These are phyloP conservation scores for Botrylloides violaceus DNA, from an alignment of 23 tunicate genomes.

Conservation along the genomic window DNA sequence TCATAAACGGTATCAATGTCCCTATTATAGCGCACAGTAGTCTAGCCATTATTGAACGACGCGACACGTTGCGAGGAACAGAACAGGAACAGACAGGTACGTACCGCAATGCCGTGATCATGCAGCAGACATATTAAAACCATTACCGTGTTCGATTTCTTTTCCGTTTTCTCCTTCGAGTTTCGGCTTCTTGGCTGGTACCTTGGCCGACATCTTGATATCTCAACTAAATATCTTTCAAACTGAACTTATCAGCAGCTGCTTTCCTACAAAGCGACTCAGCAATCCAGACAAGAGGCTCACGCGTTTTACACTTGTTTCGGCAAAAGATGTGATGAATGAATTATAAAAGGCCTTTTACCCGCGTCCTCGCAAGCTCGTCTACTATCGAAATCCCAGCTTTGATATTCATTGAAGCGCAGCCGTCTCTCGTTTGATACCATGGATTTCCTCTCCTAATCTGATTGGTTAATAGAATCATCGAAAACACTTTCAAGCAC, in stretches of 20 bases:
- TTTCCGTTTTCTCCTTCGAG: slow-evolving; percentile 50
- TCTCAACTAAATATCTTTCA: not conserved
- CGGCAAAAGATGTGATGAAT: not conserved
- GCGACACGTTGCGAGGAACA: no score
- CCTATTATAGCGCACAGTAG: not conserved
- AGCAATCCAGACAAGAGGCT: not conserved
- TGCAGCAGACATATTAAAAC: not conserved
- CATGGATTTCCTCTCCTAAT: not conserved
- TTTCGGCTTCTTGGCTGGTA: slow-evolving; percentile 52
- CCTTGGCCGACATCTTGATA: slow-evolving; percentile 36
- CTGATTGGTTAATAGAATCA: not conserved
- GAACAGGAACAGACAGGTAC: no score
- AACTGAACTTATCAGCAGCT: not conserved
- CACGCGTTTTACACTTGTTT: not conserved
- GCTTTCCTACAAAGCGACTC: not conserved
- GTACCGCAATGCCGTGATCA: not conserved
- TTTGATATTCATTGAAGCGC: not conserved
- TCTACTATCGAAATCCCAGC: not conserved
- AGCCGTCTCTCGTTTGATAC: not conserved
- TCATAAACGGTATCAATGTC: not conserved
- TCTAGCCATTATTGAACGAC: no score
- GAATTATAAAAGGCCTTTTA: not conserved
- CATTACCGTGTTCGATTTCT: not conserved
- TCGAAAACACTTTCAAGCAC: not conserved
- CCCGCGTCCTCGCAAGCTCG: not conserved